Percentiles rank a stretch among this genome's conserved stretches.
Conservation (phyloP, 2,888 invertebrate genomes). For the Tetranychus piercei region DNA sequence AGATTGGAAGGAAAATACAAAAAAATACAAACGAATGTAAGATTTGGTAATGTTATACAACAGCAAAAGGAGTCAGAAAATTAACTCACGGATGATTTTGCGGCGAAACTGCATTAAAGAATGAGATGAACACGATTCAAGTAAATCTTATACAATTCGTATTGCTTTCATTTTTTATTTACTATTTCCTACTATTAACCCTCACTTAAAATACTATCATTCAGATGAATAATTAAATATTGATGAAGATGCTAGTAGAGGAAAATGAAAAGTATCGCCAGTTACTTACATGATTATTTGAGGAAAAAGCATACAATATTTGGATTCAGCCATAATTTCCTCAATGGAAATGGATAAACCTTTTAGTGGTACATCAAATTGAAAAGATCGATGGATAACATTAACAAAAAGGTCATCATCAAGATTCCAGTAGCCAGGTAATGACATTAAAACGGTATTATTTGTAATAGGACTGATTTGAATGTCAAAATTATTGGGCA, state of each 20-base stretch:
- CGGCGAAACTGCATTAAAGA: not conserved
- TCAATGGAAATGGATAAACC: not conserved
- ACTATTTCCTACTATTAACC: too few species aligned
- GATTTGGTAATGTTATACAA: too few species aligned
- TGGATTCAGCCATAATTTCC: slow-evolving; percentile 6
- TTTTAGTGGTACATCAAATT: slow-evolving; percentile 8
- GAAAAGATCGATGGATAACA: slow-evolving; percentile 7
- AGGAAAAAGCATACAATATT: too few species aligned
- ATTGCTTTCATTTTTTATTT: not conserved
- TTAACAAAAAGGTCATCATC: slow-evolving; percentile 11
- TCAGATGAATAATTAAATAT: too few species aligned
- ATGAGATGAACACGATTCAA: not conserved
- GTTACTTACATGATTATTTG: too few species aligned
- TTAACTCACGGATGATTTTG: not conserved
- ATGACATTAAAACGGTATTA: not conserved
- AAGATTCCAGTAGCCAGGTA: not conserved
- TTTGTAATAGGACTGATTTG: not conserved
- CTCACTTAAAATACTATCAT: too few species aligned
- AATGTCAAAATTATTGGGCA: not conserved
- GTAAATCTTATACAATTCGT: not conserved
- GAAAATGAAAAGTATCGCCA: too few species aligned
- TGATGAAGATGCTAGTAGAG: too few species aligned
- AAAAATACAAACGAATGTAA: too few species aligned
- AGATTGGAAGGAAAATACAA: too few species aligned
- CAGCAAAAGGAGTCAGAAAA: too few species aligned